Evolutionary conservation across 2,797 vertebrate species (phyloP).

Genomic region (Urosaurus nigricauda): DNA sequence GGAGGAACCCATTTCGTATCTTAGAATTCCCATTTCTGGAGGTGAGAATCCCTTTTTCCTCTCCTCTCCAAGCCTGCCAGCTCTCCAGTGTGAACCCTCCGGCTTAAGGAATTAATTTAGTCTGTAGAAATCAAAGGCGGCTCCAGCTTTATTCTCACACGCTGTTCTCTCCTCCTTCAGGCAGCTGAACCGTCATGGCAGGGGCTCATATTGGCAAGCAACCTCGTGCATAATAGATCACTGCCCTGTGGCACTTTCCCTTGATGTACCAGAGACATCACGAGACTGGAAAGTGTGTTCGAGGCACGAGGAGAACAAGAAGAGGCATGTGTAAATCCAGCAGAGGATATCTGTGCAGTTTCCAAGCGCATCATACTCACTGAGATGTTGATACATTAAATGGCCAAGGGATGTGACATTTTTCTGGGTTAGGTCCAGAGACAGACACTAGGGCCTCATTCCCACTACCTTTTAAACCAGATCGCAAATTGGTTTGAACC

Average conservation of each 20-base stretch:
- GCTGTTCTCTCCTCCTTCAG: not conserved
- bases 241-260: constrained; percentile 10
- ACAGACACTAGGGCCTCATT: no score
- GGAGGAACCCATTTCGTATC: not conserved
- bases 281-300: not conserved
- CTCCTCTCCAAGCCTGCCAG: not conserved
- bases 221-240: not conserved
- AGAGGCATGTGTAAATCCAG: not conserved
- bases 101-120: not conserved
- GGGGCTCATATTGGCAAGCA: not conserved
- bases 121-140: not conserved
- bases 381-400: not conserved
- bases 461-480: no score
- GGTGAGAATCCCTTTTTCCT: not conserved
- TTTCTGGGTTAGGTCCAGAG: not conserved
- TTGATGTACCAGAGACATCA: constrained; percentile 6
- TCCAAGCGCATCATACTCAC: not conserved
- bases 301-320: not conserved
- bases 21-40: not conserved
- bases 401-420: not conserved
- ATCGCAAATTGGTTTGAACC: no score
- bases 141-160: not conserved
- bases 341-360: no score
- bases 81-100: not conserved
- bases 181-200: not conserved